Conservation (phyloP, 23 tunicate genomes). For the Pegea sp. region DNA sequence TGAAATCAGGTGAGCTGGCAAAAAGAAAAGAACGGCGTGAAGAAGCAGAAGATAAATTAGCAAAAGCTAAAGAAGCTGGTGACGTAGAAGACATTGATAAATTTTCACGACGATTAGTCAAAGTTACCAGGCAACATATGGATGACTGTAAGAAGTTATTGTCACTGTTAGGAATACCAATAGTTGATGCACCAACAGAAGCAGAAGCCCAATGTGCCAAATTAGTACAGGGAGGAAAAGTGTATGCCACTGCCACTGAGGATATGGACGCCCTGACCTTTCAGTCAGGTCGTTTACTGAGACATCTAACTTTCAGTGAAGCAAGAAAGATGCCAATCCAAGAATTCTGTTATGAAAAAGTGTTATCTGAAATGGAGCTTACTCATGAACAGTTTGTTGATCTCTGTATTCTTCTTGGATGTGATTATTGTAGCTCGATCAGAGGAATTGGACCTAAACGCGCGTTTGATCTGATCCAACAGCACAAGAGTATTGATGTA, state of each 20-base stretch:
- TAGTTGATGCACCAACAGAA: conserved; percentile 76
- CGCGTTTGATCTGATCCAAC: conserved; percentile 75
- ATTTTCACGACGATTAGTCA: conserved; percentile 37
- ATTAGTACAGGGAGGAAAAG: conserved; percentile 50
- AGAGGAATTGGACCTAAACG: conserved; percentile 88
- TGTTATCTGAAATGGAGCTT: conserved; percentile 58
- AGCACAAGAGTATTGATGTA: conserved; percentile 69
- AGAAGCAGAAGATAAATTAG: conserved; percentile 81
- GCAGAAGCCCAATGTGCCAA: conserved; percentile 98
- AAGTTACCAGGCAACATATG: conserved; percentile 68
- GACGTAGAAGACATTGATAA: conserved; percentile 58
- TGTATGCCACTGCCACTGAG: conserved; percentile 73
- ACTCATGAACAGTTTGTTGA: conserved; percentile 78
- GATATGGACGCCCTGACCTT: conserved; percentile 91
- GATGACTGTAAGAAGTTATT: conserved; percentile 60
- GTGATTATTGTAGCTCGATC: conserved; percentile 71
- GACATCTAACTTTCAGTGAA: conserved; percentile 95
- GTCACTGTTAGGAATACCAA: conserved; percentile 72
- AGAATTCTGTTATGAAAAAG: conserved; percentile 52
- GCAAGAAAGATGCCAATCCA: conserved; percentile 90
- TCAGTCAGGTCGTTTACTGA: conserved; percentile 36
- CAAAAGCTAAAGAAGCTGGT: conserved; percentile 84
- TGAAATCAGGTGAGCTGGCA: conserved; percentile 84
- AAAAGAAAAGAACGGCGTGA: conserved; percentile 75
- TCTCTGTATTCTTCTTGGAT: conserved; percentile 74